These are phyloP conservation scores for Diacarnus erythraeanus DNA, from an alignment of 37 sponge, comb jelly and placozoan genomes.

Conservation along the genomic window DNA sequence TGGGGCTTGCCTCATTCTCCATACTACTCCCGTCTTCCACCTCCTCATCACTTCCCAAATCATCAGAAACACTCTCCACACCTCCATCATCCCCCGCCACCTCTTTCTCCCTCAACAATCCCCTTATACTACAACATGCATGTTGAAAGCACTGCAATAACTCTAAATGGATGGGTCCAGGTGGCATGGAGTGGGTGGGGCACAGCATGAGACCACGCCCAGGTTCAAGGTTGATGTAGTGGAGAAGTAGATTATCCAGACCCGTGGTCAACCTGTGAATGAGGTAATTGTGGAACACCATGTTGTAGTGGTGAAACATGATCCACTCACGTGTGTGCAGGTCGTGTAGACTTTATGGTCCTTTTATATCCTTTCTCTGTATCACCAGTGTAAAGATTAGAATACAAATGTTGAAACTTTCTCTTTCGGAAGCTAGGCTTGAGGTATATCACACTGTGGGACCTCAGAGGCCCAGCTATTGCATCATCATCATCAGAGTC, in stretches of 20 bases:
- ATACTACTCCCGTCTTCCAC: slow-evolving; percentile 8
- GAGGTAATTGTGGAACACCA: too few relatives aligned
- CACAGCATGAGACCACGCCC: slow-evolving; percentile 51
- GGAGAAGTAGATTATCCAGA: slow-evolving; percentile 42
- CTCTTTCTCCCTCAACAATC: slow-evolving; percentile 7
- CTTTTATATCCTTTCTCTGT: background rate
- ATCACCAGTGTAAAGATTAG: background rate
- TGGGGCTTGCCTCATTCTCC: background rate
- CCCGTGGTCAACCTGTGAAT: slow-evolving; percentile 57
- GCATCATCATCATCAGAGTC: background rate
- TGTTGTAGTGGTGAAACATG: background rate
- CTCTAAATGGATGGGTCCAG: slow-evolving; percentile 19
- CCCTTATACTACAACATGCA: slow-evolving; percentile 16
- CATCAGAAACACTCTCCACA: slow-evolving; percentile 21
- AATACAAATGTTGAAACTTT: background rate
- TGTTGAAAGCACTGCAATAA: slow-evolving; percentile 33
- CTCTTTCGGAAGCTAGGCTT: background rate
- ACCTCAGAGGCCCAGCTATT: background rate
- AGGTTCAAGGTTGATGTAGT: slow-evolving; percentile 41
- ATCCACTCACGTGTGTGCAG: slow-evolving; percentile 25
- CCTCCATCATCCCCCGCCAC: background rate
- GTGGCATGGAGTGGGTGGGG: slow-evolving; percentile 35
- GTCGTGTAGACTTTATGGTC: background rate
- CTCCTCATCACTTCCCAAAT: slow-evolving; percentile 10
- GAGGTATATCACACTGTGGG: background rate